Evolutionary conservation across 2,797 vertebrate species (phyloP), one percentile per base, ranked within the genome.

Genomic region (Melanotaenia maccullochi): DNA sequence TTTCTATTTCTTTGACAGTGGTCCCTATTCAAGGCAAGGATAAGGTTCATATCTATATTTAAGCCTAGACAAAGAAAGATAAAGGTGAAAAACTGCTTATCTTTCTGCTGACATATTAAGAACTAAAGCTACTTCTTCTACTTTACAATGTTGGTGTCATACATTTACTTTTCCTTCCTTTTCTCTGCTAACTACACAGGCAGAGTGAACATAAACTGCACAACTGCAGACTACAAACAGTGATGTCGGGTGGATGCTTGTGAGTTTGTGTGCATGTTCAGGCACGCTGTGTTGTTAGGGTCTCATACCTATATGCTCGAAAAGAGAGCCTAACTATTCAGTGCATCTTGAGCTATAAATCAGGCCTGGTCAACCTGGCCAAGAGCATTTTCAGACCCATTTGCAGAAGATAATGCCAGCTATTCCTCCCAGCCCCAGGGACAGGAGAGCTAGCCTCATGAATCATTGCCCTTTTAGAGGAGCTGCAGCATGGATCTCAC

Each of bases 391-490:
- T 91, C 87, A 92, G 90, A 93, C 83, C 92, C 91, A 94, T 94
- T 94, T 94, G 92, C 91, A 87, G 85, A 87, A 92, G 92, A 94
- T 94, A 93, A 94, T 94, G 92, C 93, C 93, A 92, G 90, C 90
- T 88, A 91, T 93, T 93, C 83, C 84, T 89, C 85, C 74, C 73
- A 83, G 90, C 92, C 90, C 87, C 85, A 82, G 92, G 91, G 91
- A 92, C 79, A 57, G 76, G 70, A 61, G 73, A 87, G 85, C 85
- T 71, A 76, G 88, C 73, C 87, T 90, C 92, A 92, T 94, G 92
- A 93, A 94, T 94, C 93, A 93, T 67, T 83, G 86, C 81, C 92
- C 88, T 92, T 92, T 93, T 93, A 94, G 86, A 86, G 83, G 81
- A 77, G 87, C 89, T 65, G 84, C 82, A 73, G 83, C 87, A 80